Evolutionary conservation across 2,113 vertebrate species (phyloP).

Genomic region (Chiloscyllium plagiosum): DNA sequence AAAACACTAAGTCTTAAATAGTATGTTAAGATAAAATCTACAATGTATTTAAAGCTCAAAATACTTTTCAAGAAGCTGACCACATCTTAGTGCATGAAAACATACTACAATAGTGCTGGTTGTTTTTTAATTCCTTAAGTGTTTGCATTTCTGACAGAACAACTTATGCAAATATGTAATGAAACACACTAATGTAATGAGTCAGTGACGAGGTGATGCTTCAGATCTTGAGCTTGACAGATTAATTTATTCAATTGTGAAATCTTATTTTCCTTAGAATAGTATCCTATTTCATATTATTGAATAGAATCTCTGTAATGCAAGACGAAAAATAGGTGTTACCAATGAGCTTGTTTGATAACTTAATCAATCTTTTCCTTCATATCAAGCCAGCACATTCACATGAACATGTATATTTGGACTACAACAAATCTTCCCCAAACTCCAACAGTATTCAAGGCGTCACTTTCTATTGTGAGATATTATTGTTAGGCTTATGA

Average conservation of each 20-base stretch:
- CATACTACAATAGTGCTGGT: background rate
- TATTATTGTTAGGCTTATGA: background rate
- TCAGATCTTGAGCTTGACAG: background rate
- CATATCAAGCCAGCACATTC: too few relatives aligned
- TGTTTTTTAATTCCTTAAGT: background rate
- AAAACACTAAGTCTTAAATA: too few relatives aligned
- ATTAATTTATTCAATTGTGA: constrained; percentile 1
- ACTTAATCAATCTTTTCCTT: background rate
- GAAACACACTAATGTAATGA: background rate
- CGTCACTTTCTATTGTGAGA: background rate
- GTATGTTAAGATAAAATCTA: too few relatives aligned
- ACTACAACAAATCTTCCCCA: background rate
- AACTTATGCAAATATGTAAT: background rate
- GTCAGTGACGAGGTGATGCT: background rate
- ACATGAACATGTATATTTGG: background rate
- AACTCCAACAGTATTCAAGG: background rate
- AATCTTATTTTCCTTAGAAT: constrained; percentile 1
- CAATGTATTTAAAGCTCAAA: too few relatives aligned
- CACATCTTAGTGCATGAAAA: too few relatives aligned
- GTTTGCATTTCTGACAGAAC: background rate
- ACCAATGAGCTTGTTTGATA: background rate
- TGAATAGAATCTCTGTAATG: background rate
- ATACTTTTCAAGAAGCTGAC: too few relatives aligned
- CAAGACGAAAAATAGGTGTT: background rate
- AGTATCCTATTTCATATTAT: background rate